Evolutionary conservation across 2,888 invertebrate species (phyloP), one percentile per base, ranked within the genome.

Genomic region (Dryocosmus kuriphilus): DNA sequence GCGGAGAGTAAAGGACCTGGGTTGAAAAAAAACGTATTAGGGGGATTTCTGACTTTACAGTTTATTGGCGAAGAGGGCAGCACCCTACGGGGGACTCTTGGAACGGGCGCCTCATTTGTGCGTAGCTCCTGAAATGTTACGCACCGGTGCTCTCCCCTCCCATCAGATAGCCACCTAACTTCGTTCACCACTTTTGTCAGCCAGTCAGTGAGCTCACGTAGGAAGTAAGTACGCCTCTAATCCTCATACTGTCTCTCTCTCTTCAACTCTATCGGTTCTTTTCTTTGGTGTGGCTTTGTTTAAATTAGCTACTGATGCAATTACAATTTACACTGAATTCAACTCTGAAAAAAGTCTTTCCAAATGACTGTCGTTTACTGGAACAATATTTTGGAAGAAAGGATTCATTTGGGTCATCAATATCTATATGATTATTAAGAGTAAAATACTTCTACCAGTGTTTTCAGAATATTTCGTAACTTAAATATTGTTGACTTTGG

Each of bases 81-180:
- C 71, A 71, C 71, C 9, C 11, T 51, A 71, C 51, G 30, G 71
- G n/a, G 71, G 24, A 41, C 14, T 41, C 6, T n/a, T 51, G 14
- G 11, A 22, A 19, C 24, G 9, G 46, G 46, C 9, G 51, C 46
- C 51, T 30, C 30, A 41, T 46, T 19, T 46, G 67, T 67, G 67
- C 46, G 19, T 46, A 6, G 41, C 35, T 24, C 30, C 7, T 35
- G 51, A 71, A 51, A 71, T 46, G 46, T 51, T 51, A 51, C 71
- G 71, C 71, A 71, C 51, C 71, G 51, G 24, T 71, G 71, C 51
- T 71, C n/a, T 71, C 46, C 71, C 71, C 71, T 71, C 71, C 71
- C 71, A 71, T n/a, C 19, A 22, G 5, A 30, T 51, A n/a, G 6
- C 71, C 71, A n/a, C 46, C 71, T n/a, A 71, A 16, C 22, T 71